phyloP scores from a whole-genome alignment of 1,140 invertebrate genomes.

The Kradibia gibbosae region DNA sequence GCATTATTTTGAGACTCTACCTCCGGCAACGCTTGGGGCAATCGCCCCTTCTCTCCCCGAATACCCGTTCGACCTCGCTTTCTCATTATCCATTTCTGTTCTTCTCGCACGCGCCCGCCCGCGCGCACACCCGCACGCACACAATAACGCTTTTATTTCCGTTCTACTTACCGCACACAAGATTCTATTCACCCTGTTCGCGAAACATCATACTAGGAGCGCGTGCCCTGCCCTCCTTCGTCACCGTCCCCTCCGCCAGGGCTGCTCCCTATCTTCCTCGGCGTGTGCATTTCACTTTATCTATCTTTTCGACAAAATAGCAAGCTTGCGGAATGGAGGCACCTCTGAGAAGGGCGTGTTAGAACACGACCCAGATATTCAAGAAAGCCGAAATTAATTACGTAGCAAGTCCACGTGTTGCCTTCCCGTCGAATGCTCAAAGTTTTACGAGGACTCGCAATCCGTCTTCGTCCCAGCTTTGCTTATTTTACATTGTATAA shows the following conservation, averaged over 20 bases:
- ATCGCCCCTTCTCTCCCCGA: conserved; percentile 45
- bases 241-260: not conserved
- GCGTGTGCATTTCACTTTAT: no score
- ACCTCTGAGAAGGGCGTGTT: not conserved
- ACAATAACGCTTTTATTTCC: not conserved
- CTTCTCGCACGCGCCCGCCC: conserved; percentile 15
- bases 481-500: conserved; percentile 14
- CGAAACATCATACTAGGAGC: conserved; percentile 37
- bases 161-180: conserved; percentile 33
- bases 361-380: conserved; percentile 51
- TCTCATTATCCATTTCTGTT: not conserved
- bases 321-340: not conserved
- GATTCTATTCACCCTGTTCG: conserved; percentile 41
- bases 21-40: conserved; percentile 45
- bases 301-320: not conserved
- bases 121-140: not conserved
- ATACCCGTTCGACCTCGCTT: not conserved
- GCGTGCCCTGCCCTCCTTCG: not conserved
- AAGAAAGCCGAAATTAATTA: conserved; percentile 60
- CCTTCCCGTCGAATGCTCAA: conserved; percentile 41
- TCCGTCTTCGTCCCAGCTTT: not conserved
- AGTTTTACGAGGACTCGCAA: conserved; percentile 50
- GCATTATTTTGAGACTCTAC: conserved; percentile 57
- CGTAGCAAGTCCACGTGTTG: conserved; percentile 50
- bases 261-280: not conserved